Percentiles rank a stretch among this genome's conserved stretches.
phyloP scores from a whole-genome alignment of 2,888 invertebrate species.

The Phyllotreta cruciferae region DNA sequence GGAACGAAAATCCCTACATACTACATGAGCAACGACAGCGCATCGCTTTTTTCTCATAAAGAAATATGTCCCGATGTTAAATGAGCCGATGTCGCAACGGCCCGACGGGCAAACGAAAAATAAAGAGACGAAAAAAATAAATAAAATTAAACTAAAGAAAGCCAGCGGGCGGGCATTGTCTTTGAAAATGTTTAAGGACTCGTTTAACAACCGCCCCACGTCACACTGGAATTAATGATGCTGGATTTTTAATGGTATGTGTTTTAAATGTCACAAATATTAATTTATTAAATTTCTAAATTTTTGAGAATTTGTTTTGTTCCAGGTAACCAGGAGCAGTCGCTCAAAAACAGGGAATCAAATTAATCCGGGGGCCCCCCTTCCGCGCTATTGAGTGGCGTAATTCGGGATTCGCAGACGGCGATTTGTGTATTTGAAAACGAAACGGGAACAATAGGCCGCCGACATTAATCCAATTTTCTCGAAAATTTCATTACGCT shows the following conservation, averaged over 20 bases:
- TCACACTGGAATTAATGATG: too few relatives aligned
- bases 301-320: too few relatives aligned
- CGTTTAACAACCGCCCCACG: too few relatives aligned
- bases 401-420: not conserved
- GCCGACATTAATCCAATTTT: constrained; percentile 32
- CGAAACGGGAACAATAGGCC: constrained; percentile 27
- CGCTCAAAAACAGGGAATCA: too few relatives aligned
- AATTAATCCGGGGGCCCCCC: too few relatives aligned
- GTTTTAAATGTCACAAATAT: too few relatives aligned
- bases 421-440: constrained; percentile 22
- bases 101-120: not conserved
- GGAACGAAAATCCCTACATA: too few relatives aligned
- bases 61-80: constrained; percentile 18
- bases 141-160: not conserved
- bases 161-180: constrained; percentile 4
- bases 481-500: constrained; percentile 31
- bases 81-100: constrained; percentile 36
- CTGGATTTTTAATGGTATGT: too few relatives aligned
- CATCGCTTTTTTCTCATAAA: not conserved
- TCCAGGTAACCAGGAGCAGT: too few relatives aligned
- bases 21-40: not conserved
- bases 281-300: too few relatives aligned
- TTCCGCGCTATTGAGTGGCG: not conserved
- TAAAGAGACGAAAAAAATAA: constrained; percentile 2
- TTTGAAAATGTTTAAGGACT: not conserved